phyloP scores from a whole-genome alignment of 2,888 invertebrate species.

The Mesorhabditis spiculigera region DNA sequence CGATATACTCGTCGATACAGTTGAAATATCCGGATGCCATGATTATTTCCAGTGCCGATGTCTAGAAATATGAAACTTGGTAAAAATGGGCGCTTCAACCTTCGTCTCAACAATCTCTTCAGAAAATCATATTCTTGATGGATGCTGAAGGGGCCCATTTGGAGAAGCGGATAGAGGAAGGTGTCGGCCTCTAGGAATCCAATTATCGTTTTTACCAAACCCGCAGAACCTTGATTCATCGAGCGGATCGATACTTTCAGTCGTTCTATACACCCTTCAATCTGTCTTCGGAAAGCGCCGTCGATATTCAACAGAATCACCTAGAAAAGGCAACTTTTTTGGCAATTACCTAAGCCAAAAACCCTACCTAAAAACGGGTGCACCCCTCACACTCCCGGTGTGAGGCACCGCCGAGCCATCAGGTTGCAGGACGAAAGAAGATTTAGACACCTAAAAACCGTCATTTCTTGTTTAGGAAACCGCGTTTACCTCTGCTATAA shows the following conservation, averaged over 20 bases:
- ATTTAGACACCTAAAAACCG: conserved; percentile 17
- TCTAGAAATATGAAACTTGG: background rate
- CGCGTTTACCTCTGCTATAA: conserved; percentile 62
- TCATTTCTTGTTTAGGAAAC: background rate
- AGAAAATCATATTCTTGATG: conserved; percentile 59
- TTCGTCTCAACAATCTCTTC: conserved; percentile 27
- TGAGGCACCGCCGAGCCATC: conserved; percentile 59
- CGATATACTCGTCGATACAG: conserved; percentile 79
- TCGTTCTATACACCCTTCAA: background rate
- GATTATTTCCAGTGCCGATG: conserved; percentile 32
- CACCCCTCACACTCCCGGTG: conserved; percentile 64
- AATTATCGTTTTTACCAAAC: no score
- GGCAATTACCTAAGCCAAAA: background rate
- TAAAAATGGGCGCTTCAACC: conserved; percentile 8
- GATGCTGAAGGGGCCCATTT: conserved; percentile 87
- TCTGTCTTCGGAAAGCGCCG: background rate
- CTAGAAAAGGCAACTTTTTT: background rate
- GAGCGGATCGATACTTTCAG: background rate
- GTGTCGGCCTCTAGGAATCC: conserved; percentile 66
- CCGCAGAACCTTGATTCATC: background rate
- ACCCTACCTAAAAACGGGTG: conserved; percentile 69
- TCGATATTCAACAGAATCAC: background rate
- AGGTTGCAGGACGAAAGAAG: conserved; percentile 23
- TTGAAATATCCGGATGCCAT: conserved; percentile 96
- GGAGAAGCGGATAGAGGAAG: conserved; percentile 85